Evolutionary conservation across 2,797 vertebrate genomes (phyloP), one percentile per base, ranked within the genome.

Genomic region (Hydrocynus forskahlii): DNA sequence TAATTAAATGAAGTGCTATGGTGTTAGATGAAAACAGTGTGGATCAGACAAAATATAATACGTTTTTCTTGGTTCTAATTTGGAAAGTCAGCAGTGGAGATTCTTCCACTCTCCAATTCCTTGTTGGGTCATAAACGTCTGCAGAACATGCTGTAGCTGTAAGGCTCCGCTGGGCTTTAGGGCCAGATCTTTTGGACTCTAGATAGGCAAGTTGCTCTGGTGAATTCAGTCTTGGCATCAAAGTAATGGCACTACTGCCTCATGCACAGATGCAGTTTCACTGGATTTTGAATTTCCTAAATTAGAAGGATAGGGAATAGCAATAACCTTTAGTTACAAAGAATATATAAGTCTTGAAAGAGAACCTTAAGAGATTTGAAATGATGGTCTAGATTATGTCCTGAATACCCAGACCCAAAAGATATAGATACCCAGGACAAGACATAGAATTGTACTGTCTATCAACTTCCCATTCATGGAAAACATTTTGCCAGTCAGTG

Each of bases 11-110:
- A 70, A 23, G 25, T 45, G 48, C 17, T 74, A 38, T 19, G 52
- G 35, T 16, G 57, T 50, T 71, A 66, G 29, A 55, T 68, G 17
- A 48, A 70, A 76, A 75, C 12, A 81, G 50, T 38, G 35, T 35
- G 35, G 35, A 4, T 35, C 35, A 35, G 35, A 35, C 35, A 35
- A 35, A 35, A 35, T 35, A 2, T 1, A 35, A 35, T 5, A 6
- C 68, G 17, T 69, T 81, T 76, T 38, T 55, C 40, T 66, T 38
- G 29, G 38, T 21, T 59, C 23, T 67, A 73, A 76, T 76, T 66
- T 74, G 17, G 62, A 66, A 77, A 76, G 76, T 77, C 76, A 79
- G 59, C 79, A 76, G 71, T 52, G 38, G 40, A 68, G 78, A 66
- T 72, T 81, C 62, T 5, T 78, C 14, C 35, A 23, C 13, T 62